phyloP scores from a whole-genome alignment of 2,113 vertebrate species.

The Noctilio leporinus region DNA sequence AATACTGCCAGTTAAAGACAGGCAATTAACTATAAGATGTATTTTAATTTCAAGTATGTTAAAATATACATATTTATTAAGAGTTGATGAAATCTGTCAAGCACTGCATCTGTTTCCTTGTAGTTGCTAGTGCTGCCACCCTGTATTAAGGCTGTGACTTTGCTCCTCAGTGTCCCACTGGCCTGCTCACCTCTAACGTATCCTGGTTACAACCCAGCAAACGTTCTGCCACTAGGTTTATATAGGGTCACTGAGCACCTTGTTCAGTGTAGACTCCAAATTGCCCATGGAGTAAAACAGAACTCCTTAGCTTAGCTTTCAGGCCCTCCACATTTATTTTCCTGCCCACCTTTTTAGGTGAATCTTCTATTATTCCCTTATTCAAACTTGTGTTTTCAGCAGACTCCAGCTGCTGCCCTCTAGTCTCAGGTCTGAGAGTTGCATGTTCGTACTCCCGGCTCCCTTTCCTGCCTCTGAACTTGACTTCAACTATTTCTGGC shows the following conservation, averaged over 20 bases:
- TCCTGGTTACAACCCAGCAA: not conserved
- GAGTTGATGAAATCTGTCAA: not conserved
- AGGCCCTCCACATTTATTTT: not conserved
- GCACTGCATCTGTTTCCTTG: not conserved
- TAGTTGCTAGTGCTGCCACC: not conserved
- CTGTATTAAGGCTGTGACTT: not conserved
- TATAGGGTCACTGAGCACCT: not conserved
- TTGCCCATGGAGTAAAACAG: not conserved
- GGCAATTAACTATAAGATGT: not conserved
- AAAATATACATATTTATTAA: not conserved
- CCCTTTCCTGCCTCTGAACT: not conserved
- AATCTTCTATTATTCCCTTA: not conserved
- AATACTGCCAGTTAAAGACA: not conserved
- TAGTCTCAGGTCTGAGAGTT: not conserved
- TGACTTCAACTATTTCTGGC: not conserved
- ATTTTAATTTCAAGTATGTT: constrained; percentile 18
- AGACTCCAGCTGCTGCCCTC: not conserved
- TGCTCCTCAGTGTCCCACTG: not conserved
- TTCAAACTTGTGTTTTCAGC: not conserved
- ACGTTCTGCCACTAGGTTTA: not conserved
- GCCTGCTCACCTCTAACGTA: not conserved
- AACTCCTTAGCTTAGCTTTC: not conserved
- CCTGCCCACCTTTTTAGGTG: not conserved
- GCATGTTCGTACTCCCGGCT: not conserved
- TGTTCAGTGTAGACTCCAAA: not conserved